Evolutionary conservation across 2,888 invertebrate genomes (phyloP).

Genomic region (Timema podura): DNA sequence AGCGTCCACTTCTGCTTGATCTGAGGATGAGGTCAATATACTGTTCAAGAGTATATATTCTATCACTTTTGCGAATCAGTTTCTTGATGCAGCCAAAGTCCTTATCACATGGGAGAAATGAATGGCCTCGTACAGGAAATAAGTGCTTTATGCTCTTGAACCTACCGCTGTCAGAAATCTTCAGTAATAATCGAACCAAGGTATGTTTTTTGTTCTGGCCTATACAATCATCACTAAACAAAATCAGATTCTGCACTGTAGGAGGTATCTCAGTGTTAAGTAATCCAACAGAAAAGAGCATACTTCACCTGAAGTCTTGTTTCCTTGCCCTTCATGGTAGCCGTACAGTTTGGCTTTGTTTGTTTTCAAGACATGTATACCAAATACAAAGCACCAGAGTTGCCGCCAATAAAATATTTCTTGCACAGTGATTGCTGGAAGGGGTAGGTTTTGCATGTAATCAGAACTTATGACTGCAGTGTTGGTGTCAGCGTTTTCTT

Average conservation of each 20-base stretch:
- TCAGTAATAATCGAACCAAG: neutral
- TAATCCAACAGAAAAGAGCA: neutral
- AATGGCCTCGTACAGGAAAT: too few species aligned
- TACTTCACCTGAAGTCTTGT: neutral
- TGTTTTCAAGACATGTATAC: neutral
- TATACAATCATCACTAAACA: neutral
- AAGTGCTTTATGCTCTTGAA: too few species aligned
- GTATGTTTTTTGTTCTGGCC: neutral
- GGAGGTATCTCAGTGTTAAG: too few species aligned
- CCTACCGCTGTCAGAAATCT: neutral
- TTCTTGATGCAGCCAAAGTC: neutral
- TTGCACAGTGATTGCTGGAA: slow-evolving; percentile 1
- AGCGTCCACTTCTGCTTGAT: too few species aligned
- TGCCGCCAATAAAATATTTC: slow-evolving; percentile 8
- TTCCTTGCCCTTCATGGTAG: neutral
- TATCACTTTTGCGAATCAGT: neutral
- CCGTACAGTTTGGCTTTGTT: neutral
- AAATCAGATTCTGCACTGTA: too few species aligned
- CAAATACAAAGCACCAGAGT: neutral
- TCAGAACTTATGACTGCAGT: neutral
- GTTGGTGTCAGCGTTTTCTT: too few species aligned
- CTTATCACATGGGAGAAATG: too few species aligned
- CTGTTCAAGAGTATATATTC: too few species aligned
- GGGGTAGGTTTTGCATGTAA: slow-evolving; percentile 1
- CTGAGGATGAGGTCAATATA: too few species aligned